Percentiles rank a stretch among this genome's conserved stretches.
Conservation (phyloP, 1,140 invertebrate genomes). For the Pseudomyrmex gracilis region DNA sequence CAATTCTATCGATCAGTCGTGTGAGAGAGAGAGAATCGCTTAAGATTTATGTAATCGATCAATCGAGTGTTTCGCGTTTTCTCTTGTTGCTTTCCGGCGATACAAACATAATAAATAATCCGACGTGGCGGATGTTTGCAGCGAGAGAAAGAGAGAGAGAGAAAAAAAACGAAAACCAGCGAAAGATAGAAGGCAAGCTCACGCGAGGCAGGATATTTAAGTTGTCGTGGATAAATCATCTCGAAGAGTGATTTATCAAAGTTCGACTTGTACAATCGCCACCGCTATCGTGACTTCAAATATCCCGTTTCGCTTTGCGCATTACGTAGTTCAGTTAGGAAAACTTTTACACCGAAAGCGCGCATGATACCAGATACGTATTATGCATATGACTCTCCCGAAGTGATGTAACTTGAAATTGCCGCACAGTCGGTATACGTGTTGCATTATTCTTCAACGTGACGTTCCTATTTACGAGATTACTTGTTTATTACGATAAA, state of each 20-base stretch:
- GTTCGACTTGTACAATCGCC: not conserved
- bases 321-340: not conserved
- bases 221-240: not conserved
- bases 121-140: not conserved
- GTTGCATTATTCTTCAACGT: conserved; percentile 9
- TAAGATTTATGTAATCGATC: too few relatives aligned
- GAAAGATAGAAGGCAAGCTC: not conserved
- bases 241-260: conserved; percentile 3
- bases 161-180: not conserved
- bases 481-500: conserved; percentile 14
- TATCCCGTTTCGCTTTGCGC: not conserved
- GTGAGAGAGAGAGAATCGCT: too few relatives aligned
- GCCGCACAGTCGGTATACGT: conserved; percentile 5
- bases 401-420: conserved; percentile 32
- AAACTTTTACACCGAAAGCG: conserved; percentile 7
- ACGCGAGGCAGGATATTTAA: conserved; percentile 1
- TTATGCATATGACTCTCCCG: not conserved
- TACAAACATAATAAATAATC: not conserved
- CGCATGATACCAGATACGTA: too few relatives aligned
- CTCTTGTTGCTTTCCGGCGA: not conserved
- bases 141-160: not conserved
- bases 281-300: too few relatives aligned
- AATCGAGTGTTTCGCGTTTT: not conserved
- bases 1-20: not conserved
- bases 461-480: conserved; percentile 27